Percentiles rank a stretch among this genome's conserved stretches.
These are phyloP conservation scores for Tryphoninae sp. DNA, from an alignment of 2,888 invertebrate genomes.

Conservation along the genomic window DNA sequence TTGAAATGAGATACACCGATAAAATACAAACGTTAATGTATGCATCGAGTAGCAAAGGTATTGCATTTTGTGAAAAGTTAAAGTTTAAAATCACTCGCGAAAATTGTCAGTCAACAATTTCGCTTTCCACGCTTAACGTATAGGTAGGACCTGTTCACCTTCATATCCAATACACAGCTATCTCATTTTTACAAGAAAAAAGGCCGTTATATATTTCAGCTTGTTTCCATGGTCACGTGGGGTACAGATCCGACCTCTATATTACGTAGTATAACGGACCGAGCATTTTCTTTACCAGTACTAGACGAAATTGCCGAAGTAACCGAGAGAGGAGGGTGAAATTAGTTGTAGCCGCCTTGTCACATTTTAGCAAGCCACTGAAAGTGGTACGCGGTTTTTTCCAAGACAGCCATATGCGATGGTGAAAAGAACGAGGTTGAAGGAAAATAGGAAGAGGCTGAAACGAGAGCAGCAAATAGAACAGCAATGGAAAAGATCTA, in stretches of 20 bases:
- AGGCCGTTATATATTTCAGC: background rate
- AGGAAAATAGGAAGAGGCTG: slow-evolving; percentile 23
- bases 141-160: background rate
- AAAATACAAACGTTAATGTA: too few relatives aligned
- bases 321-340: background rate
- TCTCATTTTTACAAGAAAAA: background rate
- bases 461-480: slow-evolving; percentile 44
- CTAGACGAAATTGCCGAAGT: background rate
- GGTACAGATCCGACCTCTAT: background rate
- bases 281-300: slow-evolving; percentile 2
- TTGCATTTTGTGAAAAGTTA: background rate
- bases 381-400: background rate
- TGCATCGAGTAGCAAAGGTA: background rate
- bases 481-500: slow-evolving; percentile 36
- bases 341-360: slow-evolving; percentile 10
- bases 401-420: background rate
- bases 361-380: background rate
- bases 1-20: too few relatives aligned
- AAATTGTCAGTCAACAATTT: slow-evolving; percentile 1
- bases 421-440: slow-evolving; percentile 12
- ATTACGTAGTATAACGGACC: background rate
- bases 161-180: slow-evolving; percentile 2
- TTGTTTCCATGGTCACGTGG: background rate
- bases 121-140: background rate
- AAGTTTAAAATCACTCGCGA: background rate